phyloP scores from a whole-genome alignment of 2,113 vertebrate species.

The Cnemophilus loriae region DNA sequence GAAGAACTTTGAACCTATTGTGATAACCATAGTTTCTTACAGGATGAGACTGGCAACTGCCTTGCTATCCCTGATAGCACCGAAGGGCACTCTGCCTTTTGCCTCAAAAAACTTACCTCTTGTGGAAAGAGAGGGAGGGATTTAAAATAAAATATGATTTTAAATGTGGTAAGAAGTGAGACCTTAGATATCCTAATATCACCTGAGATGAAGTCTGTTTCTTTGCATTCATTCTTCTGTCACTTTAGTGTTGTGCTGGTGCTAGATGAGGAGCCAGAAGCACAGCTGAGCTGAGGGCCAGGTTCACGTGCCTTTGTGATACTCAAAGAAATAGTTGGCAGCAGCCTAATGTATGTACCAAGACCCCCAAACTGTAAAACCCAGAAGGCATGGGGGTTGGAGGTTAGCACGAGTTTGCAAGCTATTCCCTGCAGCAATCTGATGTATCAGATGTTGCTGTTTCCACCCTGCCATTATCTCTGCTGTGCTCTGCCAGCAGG shows the following conservation, averaged over 20 bases:
- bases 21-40: background rate
- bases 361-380: background rate
- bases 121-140: background rate
- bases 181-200: background rate
- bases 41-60: background rate
- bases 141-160: background rate
- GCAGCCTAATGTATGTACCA: background rate
- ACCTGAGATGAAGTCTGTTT: fast-evolving
- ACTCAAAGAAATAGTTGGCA: background rate
- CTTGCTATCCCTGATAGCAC: fast-evolving
- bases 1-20: background rate
- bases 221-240: background rate
- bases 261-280: background rate
- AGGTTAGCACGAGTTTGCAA: background rate
- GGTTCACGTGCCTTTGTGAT: fast-evolving
- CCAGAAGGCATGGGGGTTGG: background rate
- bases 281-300: background rate
- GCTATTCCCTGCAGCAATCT: background rate
- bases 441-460: background rate
- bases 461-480: background rate
- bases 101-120: background rate
- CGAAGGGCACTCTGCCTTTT: background rate
- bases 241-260: background rate
- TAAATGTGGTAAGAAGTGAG: background rate
- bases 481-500: fast-evolving